Evolutionary conservation across 1,140 invertebrate species (phyloP).

Genomic region (Agrypnia vestita): DNA sequence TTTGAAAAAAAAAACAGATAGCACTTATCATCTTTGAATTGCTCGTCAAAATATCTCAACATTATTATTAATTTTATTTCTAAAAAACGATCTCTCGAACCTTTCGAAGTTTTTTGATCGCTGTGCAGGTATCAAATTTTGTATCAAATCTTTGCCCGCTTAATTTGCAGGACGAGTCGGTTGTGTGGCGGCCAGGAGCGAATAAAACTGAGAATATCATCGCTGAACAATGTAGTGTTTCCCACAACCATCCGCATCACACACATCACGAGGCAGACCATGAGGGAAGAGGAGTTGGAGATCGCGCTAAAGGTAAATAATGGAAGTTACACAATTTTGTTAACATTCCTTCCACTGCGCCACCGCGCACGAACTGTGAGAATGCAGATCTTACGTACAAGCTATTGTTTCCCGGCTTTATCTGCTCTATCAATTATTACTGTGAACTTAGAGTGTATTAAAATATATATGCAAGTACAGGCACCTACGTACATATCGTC

Average conservation of each 20-base stretch:
- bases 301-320: constrained; percentile 87
- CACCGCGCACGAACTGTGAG: constrained; percentile 16
- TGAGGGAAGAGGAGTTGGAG: constrained; percentile 94
- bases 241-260: neutral
- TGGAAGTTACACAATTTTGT: constrained; percentile 35
- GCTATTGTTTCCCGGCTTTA: neutral
- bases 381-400: constrained; percentile 7
- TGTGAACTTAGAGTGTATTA: too few relatives aligned
- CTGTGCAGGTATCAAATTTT: neutral
- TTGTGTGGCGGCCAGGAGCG: neutral
- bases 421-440: too few relatives aligned
- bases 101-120: neutral
- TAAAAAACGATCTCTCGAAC: too few relatives aligned
- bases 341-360: constrained; percentile 32
- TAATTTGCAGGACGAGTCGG: constrained; percentile 3
- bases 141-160: neutral
- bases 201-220: neutral
- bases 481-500: too few relatives aligned
- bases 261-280: constrained; percentile 63
- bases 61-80: too few relatives aligned
- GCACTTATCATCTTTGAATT: too few relatives aligned
- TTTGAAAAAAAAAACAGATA: too few relatives aligned
- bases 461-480: too few relatives aligned
- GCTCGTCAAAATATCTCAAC: too few relatives aligned
- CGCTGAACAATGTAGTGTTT: constrained; percentile 37